Evolutionary conservation across 2,888 invertebrate genomes (phyloP).

Genomic region (Diplazon laetatorius): DNA sequence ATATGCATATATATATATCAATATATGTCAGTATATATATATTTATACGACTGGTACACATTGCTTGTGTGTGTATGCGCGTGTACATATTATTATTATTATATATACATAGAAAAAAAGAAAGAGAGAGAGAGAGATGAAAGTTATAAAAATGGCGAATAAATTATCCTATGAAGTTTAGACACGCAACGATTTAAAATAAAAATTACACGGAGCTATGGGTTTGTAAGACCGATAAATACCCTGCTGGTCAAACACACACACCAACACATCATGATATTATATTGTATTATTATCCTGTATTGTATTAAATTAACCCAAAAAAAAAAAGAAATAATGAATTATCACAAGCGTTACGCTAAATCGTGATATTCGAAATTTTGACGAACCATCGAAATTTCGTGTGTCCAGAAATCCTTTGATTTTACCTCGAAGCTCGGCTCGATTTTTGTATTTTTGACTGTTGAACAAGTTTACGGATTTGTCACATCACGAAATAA

Average conservation of each 20-base stretch:
- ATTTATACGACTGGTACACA: slow-evolving; percentile 60
- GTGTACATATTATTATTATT: slow-evolving; percentile 46
- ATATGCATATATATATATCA: slow-evolving; percentile 48
- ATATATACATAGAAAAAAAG: too few relatives aligned
- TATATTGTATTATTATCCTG: slow-evolving; percentile 46
- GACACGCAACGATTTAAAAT: slow-evolving; percentile 37
- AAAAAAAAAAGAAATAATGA: too few relatives aligned
- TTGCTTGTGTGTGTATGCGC: slow-evolving; percentile 56
- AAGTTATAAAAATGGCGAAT: slow-evolving; percentile 32
- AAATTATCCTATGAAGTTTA: slow-evolving; percentile 41
- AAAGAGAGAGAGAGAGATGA: slow-evolving; percentile 24
- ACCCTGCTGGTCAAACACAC: slow-evolving; percentile 9
- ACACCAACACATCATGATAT: slow-evolving; percentile 40
- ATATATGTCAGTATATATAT: slow-evolving; percentile 36
- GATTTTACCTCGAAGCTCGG: not conserved
- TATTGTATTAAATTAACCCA: slow-evolving; percentile 49
- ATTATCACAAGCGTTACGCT: slow-evolving; percentile 50
- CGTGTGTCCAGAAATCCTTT: too few relatives aligned
- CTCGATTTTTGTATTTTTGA: slow-evolving; percentile 16
- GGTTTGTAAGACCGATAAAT: slow-evolving; percentile 5
- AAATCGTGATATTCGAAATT: not conserved
- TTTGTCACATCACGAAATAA: not conserved
- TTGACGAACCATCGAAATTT: not conserved
- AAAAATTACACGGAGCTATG: not conserved
- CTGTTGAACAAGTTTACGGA: slow-evolving; percentile 12